Evolutionary conservation across 2,888 invertebrate species (phyloP).

Genomic region (Tetrapedia diversipes): DNA sequence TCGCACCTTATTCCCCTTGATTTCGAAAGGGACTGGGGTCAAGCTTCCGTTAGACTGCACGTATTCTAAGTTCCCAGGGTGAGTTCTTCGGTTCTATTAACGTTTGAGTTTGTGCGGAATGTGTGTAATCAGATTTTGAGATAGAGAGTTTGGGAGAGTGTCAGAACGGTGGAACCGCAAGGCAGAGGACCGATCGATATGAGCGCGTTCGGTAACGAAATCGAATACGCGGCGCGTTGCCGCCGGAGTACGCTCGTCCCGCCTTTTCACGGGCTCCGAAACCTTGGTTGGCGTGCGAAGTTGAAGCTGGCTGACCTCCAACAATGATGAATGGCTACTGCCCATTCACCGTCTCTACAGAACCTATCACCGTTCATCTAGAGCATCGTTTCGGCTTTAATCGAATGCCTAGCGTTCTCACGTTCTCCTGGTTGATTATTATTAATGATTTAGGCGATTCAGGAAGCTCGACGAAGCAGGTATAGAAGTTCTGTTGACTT

Average conservation of each 20-base stretch:
- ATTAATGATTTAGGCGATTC: no score
- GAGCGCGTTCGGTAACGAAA: conserved; percentile 62
- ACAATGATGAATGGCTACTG: conserved; percentile 78
- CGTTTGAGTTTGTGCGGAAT: background rate
- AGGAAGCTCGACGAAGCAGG: no score
- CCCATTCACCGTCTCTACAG: conserved; percentile 68
- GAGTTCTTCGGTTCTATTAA: no score
- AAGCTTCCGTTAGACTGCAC: background rate
- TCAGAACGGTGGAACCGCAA: conserved; percentile 34
- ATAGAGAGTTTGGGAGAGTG: background rate
- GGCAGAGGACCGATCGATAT: conserved; percentile 56
- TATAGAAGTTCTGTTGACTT: background rate
- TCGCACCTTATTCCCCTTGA: no score
- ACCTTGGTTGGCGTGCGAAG: conserved; percentile 63
- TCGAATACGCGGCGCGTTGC: conserved; percentile 56
- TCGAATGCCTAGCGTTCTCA: background rate
- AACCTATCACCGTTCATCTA: conserved; percentile 35
- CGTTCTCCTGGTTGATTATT: background rate
- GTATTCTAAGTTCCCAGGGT: background rate
- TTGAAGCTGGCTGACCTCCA: conserved; percentile 76
- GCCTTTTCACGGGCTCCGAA: conserved; percentile 58
- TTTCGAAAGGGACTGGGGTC: no score
- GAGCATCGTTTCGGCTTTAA: conserved; percentile 17
- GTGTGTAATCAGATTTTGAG: background rate
- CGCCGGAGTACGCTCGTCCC: conserved; percentile 47